Percentiles rank a stretch among this genome's conserved stretches.
phyloP scores from a whole-genome alignment of 2,888 invertebrate genomes.

The Syrphus vitripennis region DNA sequence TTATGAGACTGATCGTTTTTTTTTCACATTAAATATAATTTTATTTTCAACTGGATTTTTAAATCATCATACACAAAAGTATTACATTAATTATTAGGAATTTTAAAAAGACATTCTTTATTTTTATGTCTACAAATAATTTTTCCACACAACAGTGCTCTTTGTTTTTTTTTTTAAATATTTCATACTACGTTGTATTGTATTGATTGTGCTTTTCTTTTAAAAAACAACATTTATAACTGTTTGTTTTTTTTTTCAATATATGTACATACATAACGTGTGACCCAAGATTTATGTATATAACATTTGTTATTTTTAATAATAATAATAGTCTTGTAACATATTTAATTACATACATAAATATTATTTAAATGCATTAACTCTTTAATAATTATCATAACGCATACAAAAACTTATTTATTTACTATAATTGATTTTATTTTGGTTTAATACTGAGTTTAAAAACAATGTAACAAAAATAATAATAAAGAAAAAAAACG shows the following conservation, averaged over 20 bases:
- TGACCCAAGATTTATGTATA: not conserved
- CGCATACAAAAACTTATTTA: not conserved
- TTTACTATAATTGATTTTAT: not conserved
- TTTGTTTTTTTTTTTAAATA: not conserved
- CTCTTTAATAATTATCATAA: not conserved
- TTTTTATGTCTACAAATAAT: not conserved
- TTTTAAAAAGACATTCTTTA: not conserved
- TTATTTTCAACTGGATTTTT: conserved; percentile 3
- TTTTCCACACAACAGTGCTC: conserved; percentile 6
- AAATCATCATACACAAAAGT: conserved; percentile 27
- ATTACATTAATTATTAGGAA: conserved; percentile 14
- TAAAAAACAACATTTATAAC: not conserved
- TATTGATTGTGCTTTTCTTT: conserved; percentile 49
- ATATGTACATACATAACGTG: not conserved
- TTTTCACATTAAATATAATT: not conserved
- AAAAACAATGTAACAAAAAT: not conserved
- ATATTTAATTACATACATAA: not conserved
- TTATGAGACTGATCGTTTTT: too few species aligned
- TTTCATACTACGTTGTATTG: not conserved
- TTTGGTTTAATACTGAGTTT: conserved; percentile 8
- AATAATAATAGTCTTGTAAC: not conserved
- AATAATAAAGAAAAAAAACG: not conserved
- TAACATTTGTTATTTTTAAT: not conserved
- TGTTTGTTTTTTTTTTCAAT: not conserved
- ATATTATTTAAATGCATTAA: not conserved